A percentile compares a stretch with the other conserved stretches of the same genome.
Evolutionary conservation across 1,140 invertebrate species (phyloP).

Genomic region (Goniozus legneri): DNA sequence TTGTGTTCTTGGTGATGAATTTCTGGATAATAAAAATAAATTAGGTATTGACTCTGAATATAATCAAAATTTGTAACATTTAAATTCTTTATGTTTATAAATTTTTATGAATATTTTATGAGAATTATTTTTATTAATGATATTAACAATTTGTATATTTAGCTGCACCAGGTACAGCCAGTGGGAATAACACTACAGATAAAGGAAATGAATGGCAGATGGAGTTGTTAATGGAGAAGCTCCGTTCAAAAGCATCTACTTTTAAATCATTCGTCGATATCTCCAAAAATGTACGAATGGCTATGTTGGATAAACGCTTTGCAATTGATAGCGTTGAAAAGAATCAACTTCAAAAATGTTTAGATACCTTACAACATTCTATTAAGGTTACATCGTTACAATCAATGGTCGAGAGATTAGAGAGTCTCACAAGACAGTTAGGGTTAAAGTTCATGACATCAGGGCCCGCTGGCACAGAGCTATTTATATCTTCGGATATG

Average conservation of each 20-base stretch:
- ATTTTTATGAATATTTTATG: background rate
- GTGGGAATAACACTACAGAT: constrained; percentile 43
- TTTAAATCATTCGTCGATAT: constrained; percentile 79
- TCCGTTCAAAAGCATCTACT: constrained; percentile 71
- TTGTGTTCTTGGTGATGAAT: background rate
- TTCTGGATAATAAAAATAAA: background rate
- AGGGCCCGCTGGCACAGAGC: constrained; percentile 68
- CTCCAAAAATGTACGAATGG: constrained; percentile 79
- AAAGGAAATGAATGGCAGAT: constrained; percentile 72
- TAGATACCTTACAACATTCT: constrained; percentile 89
- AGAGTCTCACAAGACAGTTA: constrained; percentile 84
- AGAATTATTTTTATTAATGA: constrained; percentile 3
- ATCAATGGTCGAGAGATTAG: constrained; percentile 87
- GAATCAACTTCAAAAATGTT: constrained; percentile 79
- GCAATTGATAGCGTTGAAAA: constrained; percentile 79
- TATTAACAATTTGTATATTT: constrained; percentile 7
- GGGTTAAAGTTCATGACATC: constrained; percentile 81
- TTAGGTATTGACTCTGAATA: background rate
- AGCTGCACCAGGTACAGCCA: constrained; percentile 41
- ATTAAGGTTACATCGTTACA: constrained; percentile 90
- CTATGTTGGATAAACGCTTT: constrained; percentile 79
- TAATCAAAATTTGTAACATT: background rate
- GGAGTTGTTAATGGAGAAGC: constrained; percentile 82
- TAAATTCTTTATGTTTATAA: background rate
- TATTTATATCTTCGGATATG: constrained; percentile 95